Conservation (phyloP, 2,113 vertebrate species). For the human region GRCh38 chr1:206501501-206502000, state of each 20-base stretch:
- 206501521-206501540: not conserved
- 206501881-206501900: not conserved
- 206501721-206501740: not conserved
- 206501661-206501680: not conserved
- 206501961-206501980: too few species aligned
- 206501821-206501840: not conserved
- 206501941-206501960: too few species aligned
- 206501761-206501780: not conserved
- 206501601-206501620: slow-evolving; percentile 65
- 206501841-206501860: not conserved
- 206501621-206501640: not conserved
- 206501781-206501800: not conserved
- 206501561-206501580: slow-evolving; percentile 22
- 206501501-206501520: not conserved
- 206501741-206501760: not conserved
- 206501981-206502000: not conserved
- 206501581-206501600: slow-evolving; percentile 52
- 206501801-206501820: not conserved
- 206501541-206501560: not conserved
- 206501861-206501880: not conserved
- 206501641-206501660: not conserved
- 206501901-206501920: not conserved
- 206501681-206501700: not conserved
- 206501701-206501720: not conserved
- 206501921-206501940: not conserved